Conservation (phyloP, 1,140 invertebrate species). For the Magallana ariakensis region DNA sequence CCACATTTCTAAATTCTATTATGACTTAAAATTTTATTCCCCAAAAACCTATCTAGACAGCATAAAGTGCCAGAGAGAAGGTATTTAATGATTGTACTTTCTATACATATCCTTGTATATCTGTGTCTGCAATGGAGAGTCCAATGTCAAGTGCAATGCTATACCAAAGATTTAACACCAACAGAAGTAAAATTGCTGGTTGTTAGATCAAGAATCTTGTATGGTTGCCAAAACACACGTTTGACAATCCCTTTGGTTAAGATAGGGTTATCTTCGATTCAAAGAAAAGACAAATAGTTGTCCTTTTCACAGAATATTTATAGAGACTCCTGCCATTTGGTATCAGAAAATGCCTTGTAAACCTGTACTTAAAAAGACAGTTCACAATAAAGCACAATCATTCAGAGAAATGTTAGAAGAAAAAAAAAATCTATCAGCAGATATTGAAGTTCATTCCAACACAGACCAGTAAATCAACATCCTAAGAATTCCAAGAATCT, state of each 20-base stretch:
- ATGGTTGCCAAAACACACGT: not conserved
- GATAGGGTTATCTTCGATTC: conserved; percentile 8
- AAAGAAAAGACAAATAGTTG: conserved; percentile 20
- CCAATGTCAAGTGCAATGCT: not conserved
- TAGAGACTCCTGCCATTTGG: conserved; percentile 1
- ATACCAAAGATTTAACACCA: not conserved
- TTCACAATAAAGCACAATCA: not conserved
- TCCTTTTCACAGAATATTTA: conserved; percentile 19
- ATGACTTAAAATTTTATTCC: not conserved
- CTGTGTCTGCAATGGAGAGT: not conserved
- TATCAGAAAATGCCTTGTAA: not conserved
- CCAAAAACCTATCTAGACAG: not conserved
- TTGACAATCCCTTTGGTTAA: conserved; percentile 4
- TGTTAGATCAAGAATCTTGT: conserved; percentile 15
- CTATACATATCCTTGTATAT: not conserved
- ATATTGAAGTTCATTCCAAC: not conserved
- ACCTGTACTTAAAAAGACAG: not conserved
- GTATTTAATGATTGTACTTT: conserved; percentile 19
- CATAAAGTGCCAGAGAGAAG: not conserved
- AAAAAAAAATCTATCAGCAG: no score
- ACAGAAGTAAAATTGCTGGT: not conserved
- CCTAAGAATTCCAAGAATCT: conserved; percentile 4
- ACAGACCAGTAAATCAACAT: not conserved
- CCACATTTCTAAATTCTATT: not conserved
- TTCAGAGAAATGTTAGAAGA: not conserved